phyloP scores from a whole-genome alignment of 2,113 vertebrate genomes.

The Leucopsar rothschildi region DNA sequence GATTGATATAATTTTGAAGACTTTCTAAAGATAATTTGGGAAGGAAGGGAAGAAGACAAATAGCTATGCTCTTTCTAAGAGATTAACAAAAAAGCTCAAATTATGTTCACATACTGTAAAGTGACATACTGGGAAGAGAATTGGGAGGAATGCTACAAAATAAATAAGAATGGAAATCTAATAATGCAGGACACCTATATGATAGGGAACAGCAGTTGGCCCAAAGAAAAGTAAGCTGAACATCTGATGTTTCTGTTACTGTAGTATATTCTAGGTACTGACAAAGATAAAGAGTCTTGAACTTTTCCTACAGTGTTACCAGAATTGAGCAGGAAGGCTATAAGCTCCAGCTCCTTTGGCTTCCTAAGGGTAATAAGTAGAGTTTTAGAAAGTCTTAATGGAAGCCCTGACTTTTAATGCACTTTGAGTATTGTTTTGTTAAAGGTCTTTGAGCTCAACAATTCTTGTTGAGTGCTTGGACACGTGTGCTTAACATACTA shows the following conservation, averaged over 20 bases:
- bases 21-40: not conserved
- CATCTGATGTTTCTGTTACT: not conserved
- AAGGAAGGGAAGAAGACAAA: not conserved
- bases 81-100: not conserved
- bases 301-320: not conserved
- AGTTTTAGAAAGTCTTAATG: not conserved
- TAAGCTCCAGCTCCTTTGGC: not conserved
- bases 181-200: not conserved
- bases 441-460: not conserved
- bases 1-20: not conserved
- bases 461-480: not conserved
- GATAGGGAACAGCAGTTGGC: not conserved
- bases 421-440: not conserved
- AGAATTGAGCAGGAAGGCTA: not conserved
- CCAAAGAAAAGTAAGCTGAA: not conserved
- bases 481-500: not conserved
- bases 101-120: not conserved
- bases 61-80: not conserved
- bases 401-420: not conserved
- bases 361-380: not conserved
- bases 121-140: not conserved
- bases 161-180: not conserved
- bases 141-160: not conserved
- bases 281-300: not conserved
- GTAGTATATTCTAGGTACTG: not conserved